These are phyloP conservation scores for Drosophila mercatorum DNA, from an alignment of 2,888 invertebrate species.

Conservation along the genomic window DNA sequence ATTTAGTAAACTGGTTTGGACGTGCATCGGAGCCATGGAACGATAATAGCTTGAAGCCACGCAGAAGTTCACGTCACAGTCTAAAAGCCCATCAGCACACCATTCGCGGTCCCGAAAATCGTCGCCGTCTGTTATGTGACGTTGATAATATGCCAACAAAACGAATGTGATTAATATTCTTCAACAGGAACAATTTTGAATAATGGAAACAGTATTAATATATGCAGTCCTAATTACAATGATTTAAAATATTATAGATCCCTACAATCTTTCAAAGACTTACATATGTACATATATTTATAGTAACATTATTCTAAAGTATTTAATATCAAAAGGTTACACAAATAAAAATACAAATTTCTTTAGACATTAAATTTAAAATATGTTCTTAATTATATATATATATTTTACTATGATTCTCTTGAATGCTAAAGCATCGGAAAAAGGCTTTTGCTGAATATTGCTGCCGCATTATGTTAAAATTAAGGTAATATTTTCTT, in stretches of 20 bases:
- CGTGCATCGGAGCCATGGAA: constrained; percentile 83
- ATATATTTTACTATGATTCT: too few species aligned
- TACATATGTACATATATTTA: neutral
- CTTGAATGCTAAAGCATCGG: too few species aligned
- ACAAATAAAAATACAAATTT: too few species aligned
- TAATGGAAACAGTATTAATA: neutral
- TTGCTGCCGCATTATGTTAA: too few species aligned
- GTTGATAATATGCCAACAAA: neutral
- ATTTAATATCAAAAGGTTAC: too few species aligned
- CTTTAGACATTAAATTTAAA: too few species aligned
- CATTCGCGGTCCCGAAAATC: constrained; percentile 82
- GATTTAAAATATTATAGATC: neutral
- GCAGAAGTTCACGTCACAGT: constrained; percentile 77
- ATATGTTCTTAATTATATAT: too few species aligned
- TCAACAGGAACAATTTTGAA: neutral
- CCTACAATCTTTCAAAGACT: neutral
- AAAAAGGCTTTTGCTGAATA: too few species aligned
- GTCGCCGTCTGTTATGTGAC: constrained; percentile 83
- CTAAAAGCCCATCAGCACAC: constrained; percentile 81
- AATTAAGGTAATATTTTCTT: too few species aligned
- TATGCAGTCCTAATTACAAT: neutral
- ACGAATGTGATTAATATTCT: neutral
- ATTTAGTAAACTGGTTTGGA: constrained; percentile 83
- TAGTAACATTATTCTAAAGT: too few species aligned
- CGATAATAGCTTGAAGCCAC: constrained; percentile 73